Percentiles rank a stretch among this genome's conserved stretches.
Evolutionary conservation across 2,888 invertebrate species (phyloP).

Genomic region (Ennomos erosarius): DNA sequence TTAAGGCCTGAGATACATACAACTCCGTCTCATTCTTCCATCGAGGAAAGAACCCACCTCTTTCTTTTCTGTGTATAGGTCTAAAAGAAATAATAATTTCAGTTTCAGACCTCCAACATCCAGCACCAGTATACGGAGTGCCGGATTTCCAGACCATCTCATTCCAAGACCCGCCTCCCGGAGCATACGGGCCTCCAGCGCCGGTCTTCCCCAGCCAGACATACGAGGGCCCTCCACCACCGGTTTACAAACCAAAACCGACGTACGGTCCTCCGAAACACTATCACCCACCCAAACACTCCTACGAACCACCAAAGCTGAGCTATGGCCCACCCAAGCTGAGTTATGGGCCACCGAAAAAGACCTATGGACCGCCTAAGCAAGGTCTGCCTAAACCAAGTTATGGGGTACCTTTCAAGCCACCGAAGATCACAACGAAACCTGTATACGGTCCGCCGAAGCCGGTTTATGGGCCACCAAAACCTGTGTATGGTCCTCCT

Average conservation of each 20-base stretch:
- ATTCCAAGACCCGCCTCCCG: conserved; percentile 62
- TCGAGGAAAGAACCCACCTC: too few relatives aligned
- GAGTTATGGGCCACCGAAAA: conserved; percentile 64
- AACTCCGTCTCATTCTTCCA: too few relatives aligned
- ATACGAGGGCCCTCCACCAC: conserved; percentile 83
- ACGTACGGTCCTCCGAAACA: conserved; percentile 76
- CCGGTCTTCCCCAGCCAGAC: conserved; percentile 69
- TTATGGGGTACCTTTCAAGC: conserved; percentile 65
- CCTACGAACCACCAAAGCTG: conserved; percentile 57
- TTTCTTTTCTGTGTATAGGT: too few relatives aligned
- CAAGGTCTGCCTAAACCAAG: conserved; percentile 61
- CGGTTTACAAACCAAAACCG: conserved; percentile 70
- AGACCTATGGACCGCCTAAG: conserved; percentile 62
- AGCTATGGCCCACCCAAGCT: conserved; percentile 71
- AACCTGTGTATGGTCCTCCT: conserved; percentile 63
- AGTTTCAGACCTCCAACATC: conserved; percentile 76
- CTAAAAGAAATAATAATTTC: conserved; percentile 4
- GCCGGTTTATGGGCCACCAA: conserved; percentile 75
- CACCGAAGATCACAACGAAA: conserved; percentile 58
- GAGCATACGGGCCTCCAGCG: conserved; percentile 81
- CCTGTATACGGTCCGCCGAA: conserved; percentile 60
- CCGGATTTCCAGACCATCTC: conserved; percentile 71
- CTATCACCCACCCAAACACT: conserved; percentile 63
- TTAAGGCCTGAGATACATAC: too few relatives aligned
- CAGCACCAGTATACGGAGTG: conserved; percentile 86